These are phyloP conservation scores for Xestia sexstrigata DNA, from an alignment of 2,888 invertebrate genomes.

Conservation along the genomic window DNA sequence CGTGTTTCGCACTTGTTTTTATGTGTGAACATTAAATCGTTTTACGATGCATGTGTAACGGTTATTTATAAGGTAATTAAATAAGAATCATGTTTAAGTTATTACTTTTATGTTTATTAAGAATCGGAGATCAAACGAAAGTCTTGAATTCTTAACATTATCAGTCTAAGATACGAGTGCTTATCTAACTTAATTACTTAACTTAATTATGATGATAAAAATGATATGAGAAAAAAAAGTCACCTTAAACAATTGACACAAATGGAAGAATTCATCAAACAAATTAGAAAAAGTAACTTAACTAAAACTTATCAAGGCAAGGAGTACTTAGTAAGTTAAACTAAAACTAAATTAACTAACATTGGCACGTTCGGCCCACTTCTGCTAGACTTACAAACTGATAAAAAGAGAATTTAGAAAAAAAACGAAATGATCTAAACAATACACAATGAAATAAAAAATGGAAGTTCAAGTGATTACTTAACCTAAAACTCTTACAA, in stretches of 20 bases:
- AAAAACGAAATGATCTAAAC: constrained; percentile 56
- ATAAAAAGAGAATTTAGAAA: constrained; percentile 64
- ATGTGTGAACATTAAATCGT: background rate
- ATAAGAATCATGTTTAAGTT: constrained; percentile 65
- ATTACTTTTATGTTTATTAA: constrained; percentile 81
- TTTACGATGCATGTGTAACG: constrained; percentile 30
- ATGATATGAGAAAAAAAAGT: constrained; percentile 56
- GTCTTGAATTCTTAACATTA: constrained; percentile 87
- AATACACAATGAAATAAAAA: constrained; percentile 31
- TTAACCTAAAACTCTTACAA: constrained; percentile 64
- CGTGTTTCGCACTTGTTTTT: constrained; percentile 34
- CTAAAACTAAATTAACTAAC: constrained; percentile 68
- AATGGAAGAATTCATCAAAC: constrained; percentile 80
- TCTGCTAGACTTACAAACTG: constrained; percentile 66
- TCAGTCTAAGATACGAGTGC: constrained; percentile 81
- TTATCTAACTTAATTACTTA: constrained; percentile 60
- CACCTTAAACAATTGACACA: constrained; percentile 75
- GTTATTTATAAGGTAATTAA: constrained; percentile 47
- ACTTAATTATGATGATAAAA: constrained; percentile 33
- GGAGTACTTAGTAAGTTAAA: constrained; percentile 25
- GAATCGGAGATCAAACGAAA: constrained; percentile 90
- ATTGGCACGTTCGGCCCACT: constrained; percentile 89
- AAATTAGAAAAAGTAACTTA: constrained; percentile 62
- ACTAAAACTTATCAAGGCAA: constrained; percentile 56
- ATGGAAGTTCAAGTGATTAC: constrained; percentile 38